phyloP scores from a whole-genome alignment of 2,888 invertebrate species.

The Noctua comes region DNA sequence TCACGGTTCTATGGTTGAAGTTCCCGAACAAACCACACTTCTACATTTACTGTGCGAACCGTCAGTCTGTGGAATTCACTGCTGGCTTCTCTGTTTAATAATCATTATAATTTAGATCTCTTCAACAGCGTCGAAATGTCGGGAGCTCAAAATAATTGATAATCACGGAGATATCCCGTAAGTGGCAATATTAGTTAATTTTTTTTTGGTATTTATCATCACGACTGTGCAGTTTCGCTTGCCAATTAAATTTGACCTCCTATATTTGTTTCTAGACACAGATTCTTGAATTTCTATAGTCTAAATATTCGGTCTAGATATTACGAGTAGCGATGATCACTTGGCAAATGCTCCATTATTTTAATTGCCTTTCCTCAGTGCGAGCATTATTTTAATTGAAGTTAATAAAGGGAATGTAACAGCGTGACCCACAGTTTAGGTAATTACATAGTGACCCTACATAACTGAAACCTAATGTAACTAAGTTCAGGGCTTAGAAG shows the following conservation, averaged over 20 bases:
- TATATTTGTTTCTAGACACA: background rate
- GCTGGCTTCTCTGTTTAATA: background rate
- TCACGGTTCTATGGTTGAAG: background rate
- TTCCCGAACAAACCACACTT: background rate
- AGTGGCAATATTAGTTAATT: no score
- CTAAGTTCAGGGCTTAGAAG: background rate
- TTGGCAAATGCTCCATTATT: slow-evolving; percentile 14
- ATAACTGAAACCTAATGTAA: slow-evolving; percentile 15
- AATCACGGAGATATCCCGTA: no score
- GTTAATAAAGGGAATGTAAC: slow-evolving; percentile 32
- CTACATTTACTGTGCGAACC: background rate
- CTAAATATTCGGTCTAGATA: slow-evolving; percentile 3
- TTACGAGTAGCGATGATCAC: background rate
- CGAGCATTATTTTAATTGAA: slow-evolving; percentile 21
- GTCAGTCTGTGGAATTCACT: background rate
- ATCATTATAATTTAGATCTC: background rate
- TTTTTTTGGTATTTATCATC: no score
- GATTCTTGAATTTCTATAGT: background rate
- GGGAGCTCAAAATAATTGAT: no score
- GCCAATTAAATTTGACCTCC: background rate
- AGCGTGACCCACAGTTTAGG: slow-evolving; percentile 17
- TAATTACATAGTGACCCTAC: slow-evolving; percentile 26
- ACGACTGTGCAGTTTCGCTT: background rate
- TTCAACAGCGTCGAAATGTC: no score
- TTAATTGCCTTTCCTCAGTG: slow-evolving; percentile 21